Conservation (phyloP, 1,140 invertebrate genomes). For the Laupala kohalensis region DNA sequence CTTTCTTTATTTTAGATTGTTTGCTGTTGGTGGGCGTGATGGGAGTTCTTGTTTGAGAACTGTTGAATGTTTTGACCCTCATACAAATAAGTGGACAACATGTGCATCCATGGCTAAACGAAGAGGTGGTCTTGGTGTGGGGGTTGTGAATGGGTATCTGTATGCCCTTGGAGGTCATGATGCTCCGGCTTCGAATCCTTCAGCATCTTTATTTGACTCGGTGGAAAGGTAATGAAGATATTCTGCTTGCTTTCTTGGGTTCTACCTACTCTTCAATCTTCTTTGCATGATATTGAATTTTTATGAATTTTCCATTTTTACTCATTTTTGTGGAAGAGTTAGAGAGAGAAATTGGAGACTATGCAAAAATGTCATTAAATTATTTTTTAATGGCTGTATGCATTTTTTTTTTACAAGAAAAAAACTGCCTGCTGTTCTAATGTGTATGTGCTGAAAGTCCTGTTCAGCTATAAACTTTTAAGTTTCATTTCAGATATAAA, state of each 20-base stretch:
- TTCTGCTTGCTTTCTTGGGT: slow-evolving; percentile 5
- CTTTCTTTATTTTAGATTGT: slow-evolving; percentile 42
- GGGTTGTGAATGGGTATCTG: slow-evolving; percentile 66
- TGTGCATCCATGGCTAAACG: slow-evolving; percentile 80
- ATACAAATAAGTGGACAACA: slow-evolving; percentile 76
- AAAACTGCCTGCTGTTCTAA: too few species aligned
- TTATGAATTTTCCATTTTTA: too few species aligned
- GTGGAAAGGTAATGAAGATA: slow-evolving; percentile 74
- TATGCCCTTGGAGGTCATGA: slow-evolving; percentile 83
- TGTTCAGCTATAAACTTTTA: too few species aligned
- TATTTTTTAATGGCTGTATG: too few species aligned
- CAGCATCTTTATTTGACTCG: slow-evolving; percentile 70
- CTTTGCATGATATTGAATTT: too few species aligned
- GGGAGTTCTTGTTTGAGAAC: slow-evolving; percentile 79
- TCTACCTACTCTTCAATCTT: too few species aligned
- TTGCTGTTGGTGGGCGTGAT: slow-evolving; percentile 86
- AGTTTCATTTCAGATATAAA: too few species aligned
- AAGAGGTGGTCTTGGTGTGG: slow-evolving; percentile 79
- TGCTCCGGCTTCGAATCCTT: slow-evolving; percentile 68
- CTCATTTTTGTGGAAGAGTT: too few species aligned
- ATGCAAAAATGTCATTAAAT: too few species aligned
- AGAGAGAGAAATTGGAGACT: too few species aligned
- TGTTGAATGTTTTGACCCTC: slow-evolving; percentile 86
- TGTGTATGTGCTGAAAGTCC: too few species aligned
- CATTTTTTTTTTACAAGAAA: too few species aligned